Evolutionary conservation across 2,888 invertebrate species (phyloP).

Genomic region (Tenthredo amoena): DNA sequence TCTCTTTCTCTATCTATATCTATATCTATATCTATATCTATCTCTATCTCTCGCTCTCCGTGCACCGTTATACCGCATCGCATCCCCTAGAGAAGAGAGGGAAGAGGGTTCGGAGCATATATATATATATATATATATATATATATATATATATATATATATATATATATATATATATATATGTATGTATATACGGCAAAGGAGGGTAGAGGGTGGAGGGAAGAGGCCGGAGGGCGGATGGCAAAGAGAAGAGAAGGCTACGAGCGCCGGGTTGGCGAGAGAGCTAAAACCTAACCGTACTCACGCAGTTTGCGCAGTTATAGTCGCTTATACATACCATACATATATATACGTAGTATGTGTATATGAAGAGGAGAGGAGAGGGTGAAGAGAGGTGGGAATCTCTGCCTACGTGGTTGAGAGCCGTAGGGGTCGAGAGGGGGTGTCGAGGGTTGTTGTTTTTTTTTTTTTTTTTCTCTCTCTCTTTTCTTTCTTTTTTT

Average conservation of each 20-base stretch:
- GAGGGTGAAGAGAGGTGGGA: not conserved
- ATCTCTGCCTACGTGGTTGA: constrained; percentile 2
- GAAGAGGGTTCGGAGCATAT: not conserved
- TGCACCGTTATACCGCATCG: constrained; percentile 52
- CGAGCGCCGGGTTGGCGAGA: constrained; percentile 46
- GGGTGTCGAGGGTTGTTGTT: not conserved
- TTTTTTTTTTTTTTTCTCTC: constrained; percentile 50
- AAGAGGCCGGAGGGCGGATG: constrained; percentile 20
- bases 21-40: too few relatives aligned
- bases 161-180: not conserved
- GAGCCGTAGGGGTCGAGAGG: constrained; percentile 27
- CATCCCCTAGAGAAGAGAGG: constrained; percentile 55
- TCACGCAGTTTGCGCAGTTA: constrained; percentile 5
- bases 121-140: not conserved
- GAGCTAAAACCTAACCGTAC: not conserved
- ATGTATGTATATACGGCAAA: not conserved
- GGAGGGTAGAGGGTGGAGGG: not conserved
- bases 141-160: not conserved
- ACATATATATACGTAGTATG: not conserved
- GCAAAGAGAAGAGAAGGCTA: constrained; percentile 35
- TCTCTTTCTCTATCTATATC: too few relatives aligned
- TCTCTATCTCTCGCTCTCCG: not conserved
- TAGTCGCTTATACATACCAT: not conserved
- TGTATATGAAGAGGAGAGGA: not conserved
- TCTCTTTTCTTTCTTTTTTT: constrained; percentile 47